Base-by-base conservation (phyloP, 2,113 vertebrate species). In the Chunga burmeisteri region DNA sequence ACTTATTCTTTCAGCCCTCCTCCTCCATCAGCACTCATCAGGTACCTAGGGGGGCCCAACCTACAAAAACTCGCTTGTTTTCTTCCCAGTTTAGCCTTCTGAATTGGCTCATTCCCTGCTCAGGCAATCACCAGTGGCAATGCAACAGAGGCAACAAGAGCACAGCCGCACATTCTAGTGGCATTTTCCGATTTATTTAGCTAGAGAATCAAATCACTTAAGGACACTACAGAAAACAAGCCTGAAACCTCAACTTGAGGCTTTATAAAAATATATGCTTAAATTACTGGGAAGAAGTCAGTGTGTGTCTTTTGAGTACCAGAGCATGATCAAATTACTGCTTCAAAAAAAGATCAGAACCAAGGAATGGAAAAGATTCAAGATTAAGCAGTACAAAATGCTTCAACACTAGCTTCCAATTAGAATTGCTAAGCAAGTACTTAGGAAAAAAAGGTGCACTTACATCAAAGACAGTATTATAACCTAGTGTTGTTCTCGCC, bases 341-440 rank as follows among this genome's bases (percentile, higher is more conserved):
- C 11, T 38, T 68, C 42, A 78, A 84, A 86, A 92, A 90, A 94
- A 91, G n/a, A 90, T 52, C 73, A 85, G n/a, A 91, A 93, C 13
- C 26, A 85, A 88, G 29, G 22, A 87, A 75, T 10, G 18, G 52
- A 79, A 58, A 10, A 79, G 22, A 82, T 36, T 63, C 42, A 46
- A 63, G 46, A 94, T 32, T 17, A 73, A 62, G 10, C 2, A 53
- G 25, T 34, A 78, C 34, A 93, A 93, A 86, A 87, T 23, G 11
- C 44, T 62, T 49, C 29, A 79, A 55, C 9, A 26, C 7, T 19
- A 50, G 22, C 32, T 90, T 79, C 20, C 38, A 23, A 34, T 55
- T 55, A 29, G 32, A 73, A 70, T 49, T 38, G 20, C 56, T 93
- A 93, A 78, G 16, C 7, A 91, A 86, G 15, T 36, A 61, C 27